These are phyloP conservation scores for Diarsia dahlii DNA, from an alignment of 2,888 invertebrate species.

Conservation along the genomic window DNA sequence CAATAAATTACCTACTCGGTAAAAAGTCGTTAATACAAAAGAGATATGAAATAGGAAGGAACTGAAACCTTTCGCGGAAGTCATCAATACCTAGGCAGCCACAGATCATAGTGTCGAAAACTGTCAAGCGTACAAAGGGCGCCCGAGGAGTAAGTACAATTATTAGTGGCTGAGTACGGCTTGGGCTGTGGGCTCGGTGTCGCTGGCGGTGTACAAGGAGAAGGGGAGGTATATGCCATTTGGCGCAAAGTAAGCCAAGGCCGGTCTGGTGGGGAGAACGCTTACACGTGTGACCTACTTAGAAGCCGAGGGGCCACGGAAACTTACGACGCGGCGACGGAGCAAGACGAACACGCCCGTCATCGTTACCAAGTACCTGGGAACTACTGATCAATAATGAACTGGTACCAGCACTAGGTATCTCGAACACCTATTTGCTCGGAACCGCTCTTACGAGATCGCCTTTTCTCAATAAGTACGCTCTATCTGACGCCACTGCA, in stretches of 20 bases:
- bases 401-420: slow-evolving; percentile 56
- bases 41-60: neutral
- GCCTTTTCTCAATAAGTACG: neutral
- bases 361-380: slow-evolving; percentile 53
- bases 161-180: slow-evolving; percentile 39
- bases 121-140: too few relatives aligned
- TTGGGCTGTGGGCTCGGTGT: slow-evolving; percentile 58
- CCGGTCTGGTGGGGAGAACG: slow-evolving; percentile 88
- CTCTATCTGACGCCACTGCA: neutral
- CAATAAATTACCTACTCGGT: neutral
- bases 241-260: slow-evolving; percentile 89
- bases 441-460: slow-evolving; percentile 16
- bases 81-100: neutral
- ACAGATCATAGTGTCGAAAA: neutral
- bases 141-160: neutral
- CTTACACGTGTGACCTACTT: slow-evolving; percentile 91
- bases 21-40: neutral
- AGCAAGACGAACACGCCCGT: slow-evolving; percentile 73
- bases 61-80: neutral
- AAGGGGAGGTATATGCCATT: slow-evolving; percentile 86
- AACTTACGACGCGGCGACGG: slow-evolving; percentile 80
- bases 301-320: slow-evolving; percentile 82
- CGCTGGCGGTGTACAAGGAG: slow-evolving; percentile 70
- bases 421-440: slow-evolving; percentile 27
- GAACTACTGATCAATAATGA: slow-evolving; percentile 80